phyloP scores from a whole-genome alignment of 2,113 vertebrate genomes.

The Ascaphus truei region DNA sequence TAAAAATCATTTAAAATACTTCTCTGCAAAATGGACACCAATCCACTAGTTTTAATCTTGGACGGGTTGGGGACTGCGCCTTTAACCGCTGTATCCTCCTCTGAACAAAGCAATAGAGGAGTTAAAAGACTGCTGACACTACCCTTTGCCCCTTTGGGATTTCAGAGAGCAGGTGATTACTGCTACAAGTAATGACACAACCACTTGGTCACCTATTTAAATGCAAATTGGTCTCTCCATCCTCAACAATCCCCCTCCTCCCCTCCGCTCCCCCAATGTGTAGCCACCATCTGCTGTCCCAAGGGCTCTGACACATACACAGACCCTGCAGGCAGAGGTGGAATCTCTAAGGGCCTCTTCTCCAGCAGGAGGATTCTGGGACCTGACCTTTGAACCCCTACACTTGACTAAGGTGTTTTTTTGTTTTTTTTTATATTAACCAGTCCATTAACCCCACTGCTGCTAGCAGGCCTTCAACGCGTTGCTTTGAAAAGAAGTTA shows the following conservation, averaged over 20 bases:
- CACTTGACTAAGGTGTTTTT: not conserved
- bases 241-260: too few species aligned
- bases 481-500: too few species aligned
- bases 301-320: not conserved
- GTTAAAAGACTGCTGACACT: too few species aligned
- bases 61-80: too few species aligned
- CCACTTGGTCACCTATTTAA: conserved; percentile 2
- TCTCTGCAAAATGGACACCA: too few species aligned
- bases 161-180: not conserved
- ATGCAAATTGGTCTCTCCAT: conserved; percentile 14
- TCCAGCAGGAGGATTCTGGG: not conserved
- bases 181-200: not conserved
- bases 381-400: not conserved
- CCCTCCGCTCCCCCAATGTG: not conserved
- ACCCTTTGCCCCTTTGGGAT: too few species aligned
- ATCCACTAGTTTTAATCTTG: too few species aligned
- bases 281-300: conserved; percentile 6
- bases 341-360: not conserved
- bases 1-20: too few species aligned
- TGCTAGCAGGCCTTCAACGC: too few species aligned
- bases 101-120: too few species aligned
- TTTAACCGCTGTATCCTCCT: too few species aligned
- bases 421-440: not conserved
- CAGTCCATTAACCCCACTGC: too few species aligned
- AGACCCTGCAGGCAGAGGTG: not conserved